Evolutionary conservation across 2,797 vertebrate genomes (phyloP).

Genomic region (Alosa sapidissima): DNA sequence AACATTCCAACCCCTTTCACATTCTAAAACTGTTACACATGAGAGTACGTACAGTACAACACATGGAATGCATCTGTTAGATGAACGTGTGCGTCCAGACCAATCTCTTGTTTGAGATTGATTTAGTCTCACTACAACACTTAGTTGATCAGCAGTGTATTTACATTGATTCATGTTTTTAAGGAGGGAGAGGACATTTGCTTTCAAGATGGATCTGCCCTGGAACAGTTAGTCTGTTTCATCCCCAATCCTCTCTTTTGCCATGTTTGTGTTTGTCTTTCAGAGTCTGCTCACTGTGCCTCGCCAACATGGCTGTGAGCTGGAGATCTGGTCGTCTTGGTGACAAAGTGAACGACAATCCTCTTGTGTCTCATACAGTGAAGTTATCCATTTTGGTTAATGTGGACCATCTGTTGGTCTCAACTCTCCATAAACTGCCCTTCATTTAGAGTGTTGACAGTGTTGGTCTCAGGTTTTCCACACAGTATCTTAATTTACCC

Average conservation of each 20-base stretch:
- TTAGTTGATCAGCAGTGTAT: background rate
- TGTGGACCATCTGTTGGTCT: background rate
- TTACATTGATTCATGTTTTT: background rate
- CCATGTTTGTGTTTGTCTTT: background rate
- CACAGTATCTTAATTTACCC: background rate
- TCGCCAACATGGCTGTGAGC: background rate
- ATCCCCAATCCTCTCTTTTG: background rate
- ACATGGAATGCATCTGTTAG: conserved; percentile 7
- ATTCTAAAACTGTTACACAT: background rate
- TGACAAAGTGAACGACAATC: conserved; percentile 1
- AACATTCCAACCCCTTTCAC: background rate
- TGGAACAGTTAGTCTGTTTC: background rate
- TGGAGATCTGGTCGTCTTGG: background rate
- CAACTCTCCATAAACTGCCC: background rate
- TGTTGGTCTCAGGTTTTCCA: background rate
- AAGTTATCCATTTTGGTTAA: conserved; percentile 1
- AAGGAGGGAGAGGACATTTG: background rate
- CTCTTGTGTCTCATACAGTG: background rate
- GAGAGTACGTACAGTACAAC: background rate
- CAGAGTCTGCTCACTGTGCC: background rate
- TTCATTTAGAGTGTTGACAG: background rate
- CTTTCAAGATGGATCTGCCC: background rate
- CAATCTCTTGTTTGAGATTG: background rate
- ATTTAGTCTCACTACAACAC: background rate
- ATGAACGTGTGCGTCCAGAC: background rate